Conservation (phyloP, 2,113 vertebrate genomes). For the Menura novaehollandiae region DNA sequence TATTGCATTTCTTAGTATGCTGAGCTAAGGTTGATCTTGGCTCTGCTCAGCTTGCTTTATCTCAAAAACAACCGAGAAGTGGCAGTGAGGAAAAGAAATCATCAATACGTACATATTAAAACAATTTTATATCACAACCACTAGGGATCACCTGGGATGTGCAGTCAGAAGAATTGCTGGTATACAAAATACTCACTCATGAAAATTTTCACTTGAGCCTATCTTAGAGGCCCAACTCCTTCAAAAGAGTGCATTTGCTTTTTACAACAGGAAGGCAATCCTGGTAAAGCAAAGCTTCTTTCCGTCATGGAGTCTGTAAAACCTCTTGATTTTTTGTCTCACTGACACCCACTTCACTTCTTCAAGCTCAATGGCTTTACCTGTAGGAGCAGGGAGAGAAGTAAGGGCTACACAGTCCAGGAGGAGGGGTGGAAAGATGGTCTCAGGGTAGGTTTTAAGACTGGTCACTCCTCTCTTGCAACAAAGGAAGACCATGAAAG, state of each 20-base stretch:
- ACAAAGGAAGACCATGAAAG: neutral
- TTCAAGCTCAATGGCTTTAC: neutral
- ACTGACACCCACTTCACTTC: neutral
- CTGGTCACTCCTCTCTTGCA: neutral
- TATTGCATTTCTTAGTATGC: neutral
- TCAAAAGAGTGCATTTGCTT: neutral
- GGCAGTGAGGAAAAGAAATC: neutral
- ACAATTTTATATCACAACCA: neutral
- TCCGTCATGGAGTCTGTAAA: neutral
- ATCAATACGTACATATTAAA: neutral
- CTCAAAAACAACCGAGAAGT: neutral
- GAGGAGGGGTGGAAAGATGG: neutral
- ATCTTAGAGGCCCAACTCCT: neutral
- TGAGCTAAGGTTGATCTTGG: neutral
- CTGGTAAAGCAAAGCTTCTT: neutral
- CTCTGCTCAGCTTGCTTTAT: neutral
- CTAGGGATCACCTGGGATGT: neutral
- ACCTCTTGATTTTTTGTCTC: neutral
- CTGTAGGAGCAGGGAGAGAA: neutral
- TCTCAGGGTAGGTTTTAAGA: neutral
- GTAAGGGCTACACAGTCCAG: neutral
- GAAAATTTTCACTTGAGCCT: neutral
- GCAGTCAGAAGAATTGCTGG: neutral
- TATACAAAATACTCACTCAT: neutral
- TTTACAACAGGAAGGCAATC: neutral